phyloP scores from a whole-genome alignment of 2,797 vertebrate species.

The Otolemur crassicaudatus region DNA sequence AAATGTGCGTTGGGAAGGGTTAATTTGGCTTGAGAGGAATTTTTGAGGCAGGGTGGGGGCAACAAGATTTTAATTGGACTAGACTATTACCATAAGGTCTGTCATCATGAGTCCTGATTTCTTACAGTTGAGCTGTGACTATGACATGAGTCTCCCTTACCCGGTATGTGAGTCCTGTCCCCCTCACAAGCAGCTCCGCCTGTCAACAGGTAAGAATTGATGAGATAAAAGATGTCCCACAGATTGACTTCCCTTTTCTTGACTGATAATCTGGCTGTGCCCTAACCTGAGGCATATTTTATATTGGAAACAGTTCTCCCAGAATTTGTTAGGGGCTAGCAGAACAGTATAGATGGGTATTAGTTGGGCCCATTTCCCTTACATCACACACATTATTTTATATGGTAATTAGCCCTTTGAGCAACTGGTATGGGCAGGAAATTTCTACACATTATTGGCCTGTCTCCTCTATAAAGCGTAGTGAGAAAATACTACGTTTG shows the following conservation, averaged over 20 bases:
- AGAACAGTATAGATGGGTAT: not conserved
- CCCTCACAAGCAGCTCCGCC: slow-evolving; percentile 80
- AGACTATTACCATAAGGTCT: not conserved
- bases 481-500: not conserved
- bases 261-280: not conserved
- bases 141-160: slow-evolving; percentile 76
- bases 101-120: slow-evolving; percentile 50
- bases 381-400: not conserved
- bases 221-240: not conserved
- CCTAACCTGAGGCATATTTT: not conserved
- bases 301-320: not conserved
- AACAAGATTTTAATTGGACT: not conserved
- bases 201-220: slow-evolving; percentile 80
- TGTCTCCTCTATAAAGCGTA: not conserved
- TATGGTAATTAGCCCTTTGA: not conserved
- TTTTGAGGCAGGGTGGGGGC: not conserved
- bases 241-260: not conserved
- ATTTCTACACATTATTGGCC: not conserved
- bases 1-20: not conserved
- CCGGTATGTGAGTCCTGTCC: slow-evolving; percentile 80
- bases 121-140: slow-evolving; percentile 83
- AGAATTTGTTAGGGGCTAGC: not conserved
- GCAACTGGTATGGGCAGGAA: not conserved
- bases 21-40: not conserved
- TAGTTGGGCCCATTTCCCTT: not conserved